Evolutionary conservation across 1,140 invertebrate species (phyloP), one percentile per base, ranked within the genome.

Genomic region (Lepidurus couesii): DNA sequence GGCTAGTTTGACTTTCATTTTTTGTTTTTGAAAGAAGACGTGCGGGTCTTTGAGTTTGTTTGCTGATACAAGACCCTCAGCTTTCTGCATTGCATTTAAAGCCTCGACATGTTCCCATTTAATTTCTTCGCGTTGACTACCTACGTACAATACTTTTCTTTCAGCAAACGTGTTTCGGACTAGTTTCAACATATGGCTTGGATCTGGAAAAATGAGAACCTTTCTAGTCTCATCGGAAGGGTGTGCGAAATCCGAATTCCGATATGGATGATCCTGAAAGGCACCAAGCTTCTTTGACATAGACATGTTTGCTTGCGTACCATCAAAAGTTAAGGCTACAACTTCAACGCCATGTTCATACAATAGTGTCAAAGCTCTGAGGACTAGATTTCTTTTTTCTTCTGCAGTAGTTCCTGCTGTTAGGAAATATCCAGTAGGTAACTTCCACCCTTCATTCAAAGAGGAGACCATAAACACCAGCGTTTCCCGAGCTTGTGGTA

Each of bases 381-480:
- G 80, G 53, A 83, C 77, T 53, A 84, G 75, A 78, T 81, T 81
- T 24, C 81, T 80, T 75, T 76, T 80, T 81, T 83, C 78, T 21
- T 77, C 16, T 11, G 78, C 81, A 75, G 45, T 81, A 34, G 84
- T 75, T 44, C 75, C 79, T 76, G 80, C 78, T 43, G 82, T 80
- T 75, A 84, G 79, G 77, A 84, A 84, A 82, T 85, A 84, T 16
- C 81, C 84, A 42, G 84, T 43, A 43, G 84, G 83, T 77, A 85
- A 79, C 79, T 84, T 84, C 81, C 83, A 85, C 11, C 47, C 24
- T 11, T 76, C 80, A 78, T 85, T 84, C 4, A 85, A 53, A 34
- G 77, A 75, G 44, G 82, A 81, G 26, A 83, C 75, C 81, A 84
- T 81, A 77, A 84, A 84, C 65, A 84, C 83, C 65, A 85, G 79